Conservation (phyloP, 2,888 invertebrate species). For the Therioaphis trifolii region DNA sequence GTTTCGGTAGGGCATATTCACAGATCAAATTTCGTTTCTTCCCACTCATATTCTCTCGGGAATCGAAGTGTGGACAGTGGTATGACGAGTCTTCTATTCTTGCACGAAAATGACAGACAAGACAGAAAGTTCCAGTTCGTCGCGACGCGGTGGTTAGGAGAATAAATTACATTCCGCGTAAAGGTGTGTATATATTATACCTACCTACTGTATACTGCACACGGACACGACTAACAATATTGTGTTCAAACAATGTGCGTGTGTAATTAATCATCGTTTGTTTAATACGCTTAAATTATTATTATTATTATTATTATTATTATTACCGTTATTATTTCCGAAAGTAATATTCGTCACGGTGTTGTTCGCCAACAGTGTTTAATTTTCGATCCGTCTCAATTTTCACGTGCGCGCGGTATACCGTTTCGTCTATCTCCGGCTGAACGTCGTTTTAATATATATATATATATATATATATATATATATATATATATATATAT, state of each 20-base stretch:
- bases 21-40: too few species aligned
- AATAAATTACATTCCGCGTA: slow-evolving; percentile 3
- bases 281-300: slow-evolving; percentile 38
- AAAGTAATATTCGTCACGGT: neutral
- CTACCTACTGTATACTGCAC: neutral
- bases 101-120: too few species aligned
- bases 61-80: neutral
- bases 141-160: neutral
- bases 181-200: neutral
- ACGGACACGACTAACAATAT: too few species aligned
- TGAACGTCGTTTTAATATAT: too few species aligned
- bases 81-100: too few species aligned
- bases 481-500: too few species aligned
- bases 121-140: too few species aligned
- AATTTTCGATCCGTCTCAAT: slow-evolving; percentile 11
- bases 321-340: slow-evolving; percentile 14
- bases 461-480: too few species aligned
- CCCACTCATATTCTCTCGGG: too few species aligned
- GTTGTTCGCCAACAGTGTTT: neutral
- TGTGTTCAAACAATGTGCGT: slow-evolving; percentile 41
- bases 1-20: too few species aligned
- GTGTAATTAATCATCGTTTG: slow-evolving; percentile 54
- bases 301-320: neutral
- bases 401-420: neutral
- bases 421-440: too few species aligned